Evolutionary conservation across 2,888 invertebrate species (phyloP).

Genomic region (Drepanosiphum platanoidis): DNA sequence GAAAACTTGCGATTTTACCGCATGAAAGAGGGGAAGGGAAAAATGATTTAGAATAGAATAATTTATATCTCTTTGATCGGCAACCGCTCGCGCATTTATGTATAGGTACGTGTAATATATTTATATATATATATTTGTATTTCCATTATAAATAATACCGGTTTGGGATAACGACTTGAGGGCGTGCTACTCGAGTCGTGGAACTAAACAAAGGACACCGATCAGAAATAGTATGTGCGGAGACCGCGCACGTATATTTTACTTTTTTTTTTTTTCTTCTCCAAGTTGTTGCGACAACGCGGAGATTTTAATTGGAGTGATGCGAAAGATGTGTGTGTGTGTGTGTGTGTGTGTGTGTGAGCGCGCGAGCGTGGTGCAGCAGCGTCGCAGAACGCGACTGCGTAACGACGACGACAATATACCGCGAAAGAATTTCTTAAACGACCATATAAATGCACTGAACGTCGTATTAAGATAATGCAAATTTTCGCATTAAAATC

Average conservation of each 20-base stretch:
- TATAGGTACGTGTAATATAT: too few relatives aligned
- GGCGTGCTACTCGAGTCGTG: slow-evolving; percentile 44
- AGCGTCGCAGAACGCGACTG: too few relatives aligned
- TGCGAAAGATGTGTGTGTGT: neutral
- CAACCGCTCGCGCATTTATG: neutral
- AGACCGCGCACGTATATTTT: neutral
- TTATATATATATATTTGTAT: too few relatives aligned
- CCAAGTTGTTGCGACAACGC: slow-evolving; percentile 10
- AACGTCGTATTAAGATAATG: neutral
- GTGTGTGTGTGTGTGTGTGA: neutral
- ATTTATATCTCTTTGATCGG: slow-evolving; percentile 44
- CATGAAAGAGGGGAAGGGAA: too few relatives aligned
- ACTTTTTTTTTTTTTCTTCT: neutral
- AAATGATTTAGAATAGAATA: slow-evolving; percentile 10
- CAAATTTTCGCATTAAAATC: slow-evolving; percentile 21
- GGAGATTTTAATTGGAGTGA: slow-evolving; percentile 50
- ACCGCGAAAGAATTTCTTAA: slow-evolving; percentile 9
- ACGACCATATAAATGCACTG: neutral
- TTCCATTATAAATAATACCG: slow-evolving; percentile 36
- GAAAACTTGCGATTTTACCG: neutral
- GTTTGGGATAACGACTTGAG: slow-evolving; percentile 42
- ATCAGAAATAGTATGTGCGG: slow-evolving; percentile 6
- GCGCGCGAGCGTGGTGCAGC: neutral
- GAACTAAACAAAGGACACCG: slow-evolving; percentile 49
- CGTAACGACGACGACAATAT: slow-evolving; percentile 5